Percentiles rank a stretch among this genome's conserved stretches.
Conservation (phyloP, 2,797 vertebrate genomes). For the Alectoris magna region DNA sequence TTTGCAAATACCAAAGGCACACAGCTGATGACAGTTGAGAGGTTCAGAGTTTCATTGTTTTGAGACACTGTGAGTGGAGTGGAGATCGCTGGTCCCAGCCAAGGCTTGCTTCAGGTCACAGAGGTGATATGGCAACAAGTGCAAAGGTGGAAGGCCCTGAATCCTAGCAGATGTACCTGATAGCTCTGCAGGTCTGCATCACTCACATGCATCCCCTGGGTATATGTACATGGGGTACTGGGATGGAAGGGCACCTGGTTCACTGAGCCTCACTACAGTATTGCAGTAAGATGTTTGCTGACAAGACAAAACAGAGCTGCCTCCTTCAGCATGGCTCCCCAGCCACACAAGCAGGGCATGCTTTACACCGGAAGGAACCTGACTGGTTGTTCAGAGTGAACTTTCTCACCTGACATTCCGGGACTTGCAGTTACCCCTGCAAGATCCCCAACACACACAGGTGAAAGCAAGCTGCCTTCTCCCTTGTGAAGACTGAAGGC, state of each 20-base stretch:
- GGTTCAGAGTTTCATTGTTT: neutral
- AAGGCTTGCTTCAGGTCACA: neutral
- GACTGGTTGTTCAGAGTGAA: neutral
- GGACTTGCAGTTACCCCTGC: neutral
- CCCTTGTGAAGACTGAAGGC: neutral
- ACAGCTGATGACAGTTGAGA: neutral
- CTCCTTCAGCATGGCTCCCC: neutral
- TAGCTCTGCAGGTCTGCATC: neutral
- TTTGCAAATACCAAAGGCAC: neutral
- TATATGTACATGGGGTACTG: neutral
- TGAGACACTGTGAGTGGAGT: neutral
- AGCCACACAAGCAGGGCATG: neutral
- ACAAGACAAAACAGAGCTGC: neutral
- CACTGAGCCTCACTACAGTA: neutral
- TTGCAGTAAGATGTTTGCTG: neutral
- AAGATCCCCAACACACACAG: neutral
- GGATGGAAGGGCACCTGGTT: accelerated
- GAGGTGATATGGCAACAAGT: neutral
- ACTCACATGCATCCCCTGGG: neutral
- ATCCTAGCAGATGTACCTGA: neutral
- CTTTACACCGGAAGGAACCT: neutral
- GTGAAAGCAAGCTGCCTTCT: neutral
- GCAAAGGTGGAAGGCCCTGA: neutral
- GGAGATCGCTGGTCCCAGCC: neutral
- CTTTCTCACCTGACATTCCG: neutral